Evolutionary conservation across 2,113 vertebrate genomes (phyloP).

Genomic region (Paramormyrops kingsleyae): DNA sequence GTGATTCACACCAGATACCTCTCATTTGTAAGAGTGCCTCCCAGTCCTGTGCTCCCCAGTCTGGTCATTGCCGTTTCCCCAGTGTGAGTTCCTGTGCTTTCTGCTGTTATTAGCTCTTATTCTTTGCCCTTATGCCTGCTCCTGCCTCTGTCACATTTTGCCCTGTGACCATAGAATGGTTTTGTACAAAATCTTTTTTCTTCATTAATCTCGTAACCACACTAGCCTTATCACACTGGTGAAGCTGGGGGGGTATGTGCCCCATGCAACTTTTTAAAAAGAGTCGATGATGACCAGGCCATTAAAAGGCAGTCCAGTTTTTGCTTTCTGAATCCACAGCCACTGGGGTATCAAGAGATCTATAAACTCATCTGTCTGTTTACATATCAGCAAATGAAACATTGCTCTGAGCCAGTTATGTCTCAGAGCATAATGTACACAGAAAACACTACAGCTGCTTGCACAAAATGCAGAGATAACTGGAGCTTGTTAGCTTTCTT

Average conservation of each 20-base stretch:
- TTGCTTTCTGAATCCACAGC: constrained; percentile 36
- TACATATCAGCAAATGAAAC: constrained; percentile 74
- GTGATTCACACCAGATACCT: no score
- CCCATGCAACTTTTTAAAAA: neutral
- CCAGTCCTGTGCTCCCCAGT: no score
- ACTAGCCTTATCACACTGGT: neutral
- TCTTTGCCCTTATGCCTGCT: no score
- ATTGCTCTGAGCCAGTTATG: constrained; percentile 67
- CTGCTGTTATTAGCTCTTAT: no score
- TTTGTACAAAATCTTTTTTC: neutral
- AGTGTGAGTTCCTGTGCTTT: no score
- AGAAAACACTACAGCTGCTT: constrained; percentile 62
- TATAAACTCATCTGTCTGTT: constrained; percentile 82
- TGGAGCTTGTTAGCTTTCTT: constrained; percentile 60
- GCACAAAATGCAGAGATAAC: constrained; percentile 62
- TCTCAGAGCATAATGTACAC: constrained; percentile 69
- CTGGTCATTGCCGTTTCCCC: no score
- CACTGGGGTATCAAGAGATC: constrained; percentile 74
- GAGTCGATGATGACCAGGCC: neutral
- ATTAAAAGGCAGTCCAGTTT: neutral
- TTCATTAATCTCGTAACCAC: neutral
- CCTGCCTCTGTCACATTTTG: no score
- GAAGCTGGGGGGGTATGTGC: neutral
- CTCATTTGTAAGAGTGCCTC: no score
- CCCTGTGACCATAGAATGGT: neutral